Conservation (phyloP, 2,797 vertebrate genomes). For the Erethizon dorsatum region DNA sequence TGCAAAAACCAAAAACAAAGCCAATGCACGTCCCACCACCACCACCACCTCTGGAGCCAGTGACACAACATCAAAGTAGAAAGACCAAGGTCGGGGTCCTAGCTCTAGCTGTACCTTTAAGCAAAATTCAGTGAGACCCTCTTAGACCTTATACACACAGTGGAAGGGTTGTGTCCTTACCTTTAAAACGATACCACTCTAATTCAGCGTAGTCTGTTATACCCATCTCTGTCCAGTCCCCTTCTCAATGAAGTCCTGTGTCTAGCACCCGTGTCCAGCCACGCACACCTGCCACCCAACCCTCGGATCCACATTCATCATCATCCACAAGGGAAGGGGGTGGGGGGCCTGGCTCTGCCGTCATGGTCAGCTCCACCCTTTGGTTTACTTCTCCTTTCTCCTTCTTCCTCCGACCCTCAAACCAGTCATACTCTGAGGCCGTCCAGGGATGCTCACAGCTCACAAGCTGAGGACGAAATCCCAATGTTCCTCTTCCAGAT, state of each 20-base stretch:
- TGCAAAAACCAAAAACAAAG: background rate
- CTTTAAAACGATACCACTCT: conserved; percentile 36
- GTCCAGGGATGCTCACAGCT: background rate
- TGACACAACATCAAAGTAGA: background rate
- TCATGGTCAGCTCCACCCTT: background rate
- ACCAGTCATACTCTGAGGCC: background rate
- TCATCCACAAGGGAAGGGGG: background rate
- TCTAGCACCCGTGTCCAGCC: background rate
- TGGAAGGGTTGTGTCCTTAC: background rate
- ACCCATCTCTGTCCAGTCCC: background rate
- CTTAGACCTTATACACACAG: background rate
- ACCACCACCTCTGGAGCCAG: background rate
- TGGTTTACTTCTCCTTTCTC: background rate
- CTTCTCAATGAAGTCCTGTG: background rate
- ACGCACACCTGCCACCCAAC: background rate
- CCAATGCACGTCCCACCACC: background rate
- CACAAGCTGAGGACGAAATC: background rate
- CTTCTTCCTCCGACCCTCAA: background rate
- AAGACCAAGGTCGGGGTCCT: background rate
- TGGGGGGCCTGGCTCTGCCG: background rate
- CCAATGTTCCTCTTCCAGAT: background rate
- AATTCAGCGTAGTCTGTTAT: background rate
- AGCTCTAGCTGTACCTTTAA: background rate
- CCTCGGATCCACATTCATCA: background rate
- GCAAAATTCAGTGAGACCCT: background rate